Percentiles rank a stretch among this genome's conserved stretches.
These are phyloP conservation scores for Agelaius tricolor DNA, from an alignment of 2,113 vertebrate genomes.

Conservation along the genomic window DNA sequence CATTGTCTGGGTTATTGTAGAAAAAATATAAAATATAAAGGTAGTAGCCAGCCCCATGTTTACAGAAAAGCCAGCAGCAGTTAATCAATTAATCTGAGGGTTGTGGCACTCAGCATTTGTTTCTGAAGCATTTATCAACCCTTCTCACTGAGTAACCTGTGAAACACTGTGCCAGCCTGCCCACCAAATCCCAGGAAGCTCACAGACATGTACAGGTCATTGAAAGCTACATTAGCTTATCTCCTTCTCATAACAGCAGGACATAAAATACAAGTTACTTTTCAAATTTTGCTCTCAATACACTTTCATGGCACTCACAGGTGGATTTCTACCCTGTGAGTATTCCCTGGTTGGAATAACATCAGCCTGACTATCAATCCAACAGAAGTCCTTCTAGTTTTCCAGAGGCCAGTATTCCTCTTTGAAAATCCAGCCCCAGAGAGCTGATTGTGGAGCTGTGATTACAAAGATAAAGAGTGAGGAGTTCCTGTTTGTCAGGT, in stretches of 20 bases:
- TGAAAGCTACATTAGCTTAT: neutral
- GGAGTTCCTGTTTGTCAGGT: conserved; percentile 1
- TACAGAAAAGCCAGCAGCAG: neutral
- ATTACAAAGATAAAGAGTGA: neutral
- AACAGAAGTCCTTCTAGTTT: neutral
- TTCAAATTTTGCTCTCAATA: neutral
- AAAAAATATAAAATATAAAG: neutral
- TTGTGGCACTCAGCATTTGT: neutral
- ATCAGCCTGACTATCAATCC: neutral
- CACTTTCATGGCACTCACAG: fast-evolving
- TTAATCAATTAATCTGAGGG: neutral
- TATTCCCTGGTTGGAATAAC: fast-evolving
- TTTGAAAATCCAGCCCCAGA: neutral
- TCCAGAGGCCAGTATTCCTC: neutral
- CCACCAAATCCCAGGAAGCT: neutral
- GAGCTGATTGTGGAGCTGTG: neutral
- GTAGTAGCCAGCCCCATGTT: neutral
- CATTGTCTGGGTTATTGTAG: fast-evolving
- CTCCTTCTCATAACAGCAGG: neutral
- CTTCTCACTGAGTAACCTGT: neutral
- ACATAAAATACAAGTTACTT: neutral
- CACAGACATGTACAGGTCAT: neutral
- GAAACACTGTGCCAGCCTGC: neutral
- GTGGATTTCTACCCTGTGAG: neutral
- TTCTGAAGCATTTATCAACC: neutral